Percentiles rank a stretch among this genome's conserved stretches.
These are phyloP conservation scores for Yponomeuta plumbellus DNA, from an alignment of 2,888 invertebrate species.

Conservation along the genomic window DNA sequence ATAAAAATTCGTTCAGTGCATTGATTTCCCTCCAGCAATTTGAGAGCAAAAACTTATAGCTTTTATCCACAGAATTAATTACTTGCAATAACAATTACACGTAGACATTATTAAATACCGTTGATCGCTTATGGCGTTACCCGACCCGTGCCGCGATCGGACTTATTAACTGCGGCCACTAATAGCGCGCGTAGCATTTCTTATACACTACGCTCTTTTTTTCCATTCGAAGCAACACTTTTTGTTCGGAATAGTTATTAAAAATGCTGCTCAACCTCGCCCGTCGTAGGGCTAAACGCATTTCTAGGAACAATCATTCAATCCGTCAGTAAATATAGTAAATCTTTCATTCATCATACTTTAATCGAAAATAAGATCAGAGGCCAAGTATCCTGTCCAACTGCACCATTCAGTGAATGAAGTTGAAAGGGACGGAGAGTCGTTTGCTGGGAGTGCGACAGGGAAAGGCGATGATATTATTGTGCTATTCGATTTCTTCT, in stretches of 20 bases:
- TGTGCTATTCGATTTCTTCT: conserved; percentile 53
- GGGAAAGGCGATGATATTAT: conserved; percentile 35
- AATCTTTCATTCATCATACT: conserved; percentile 58
- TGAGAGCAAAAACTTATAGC: conserved; percentile 12
- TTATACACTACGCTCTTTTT: conserved; percentile 18
- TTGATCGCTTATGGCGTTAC: conserved; percentile 22
- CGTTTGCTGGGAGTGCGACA: conserved; percentile 23
- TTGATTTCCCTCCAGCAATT: conserved; percentile 5
- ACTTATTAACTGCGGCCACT: conserved; percentile 43
- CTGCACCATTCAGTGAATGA: conserved; percentile 49
- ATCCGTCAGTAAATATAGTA: conserved; percentile 41
- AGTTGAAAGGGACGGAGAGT: conserved; percentile 20
- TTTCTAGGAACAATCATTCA: conserved; percentile 13
- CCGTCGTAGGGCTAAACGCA: not conserved
- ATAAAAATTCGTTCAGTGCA: not conserved
- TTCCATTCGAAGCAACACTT: not conserved
- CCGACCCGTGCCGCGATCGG: conserved; percentile 28
- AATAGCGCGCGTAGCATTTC: conserved; percentile 41
- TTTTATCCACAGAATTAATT: conserved; percentile 18
- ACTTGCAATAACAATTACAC: conserved; percentile 29
- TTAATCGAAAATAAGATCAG: conserved; percentile 57
- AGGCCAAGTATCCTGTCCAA: conserved; percentile 35
- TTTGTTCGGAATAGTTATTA: not conserved
- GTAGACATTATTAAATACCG: conserved; percentile 32
- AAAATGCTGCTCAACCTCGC: not conserved